These are phyloP conservation scores for Parauchenoglanis ngamensis DNA, from an alignment of 2,797 vertebrate species.

Conservation along the genomic window DNA sequence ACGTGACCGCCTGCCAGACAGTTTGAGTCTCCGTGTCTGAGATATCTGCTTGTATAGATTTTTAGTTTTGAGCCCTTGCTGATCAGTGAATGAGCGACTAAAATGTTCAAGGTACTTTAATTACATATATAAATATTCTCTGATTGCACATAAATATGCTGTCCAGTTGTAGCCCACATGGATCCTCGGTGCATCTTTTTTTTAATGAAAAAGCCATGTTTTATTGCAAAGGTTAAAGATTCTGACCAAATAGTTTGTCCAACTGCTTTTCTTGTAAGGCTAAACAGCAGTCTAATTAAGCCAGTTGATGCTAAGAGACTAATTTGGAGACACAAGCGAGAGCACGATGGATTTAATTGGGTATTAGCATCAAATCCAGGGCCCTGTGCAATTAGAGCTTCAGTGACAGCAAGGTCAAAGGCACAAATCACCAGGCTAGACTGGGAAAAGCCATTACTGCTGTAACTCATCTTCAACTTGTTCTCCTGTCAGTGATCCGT, in stretches of 20 bases:
- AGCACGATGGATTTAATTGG: conserved; percentile 48
- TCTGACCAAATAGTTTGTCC: conserved; percentile 15
- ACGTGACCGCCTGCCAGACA: background rate
- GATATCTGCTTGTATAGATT: background rate
- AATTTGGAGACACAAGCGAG: conserved; percentile 34
- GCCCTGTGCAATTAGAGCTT: conserved; percentile 33
- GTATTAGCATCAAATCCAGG: conserved; percentile 46
- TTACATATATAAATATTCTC: too few species aligned
- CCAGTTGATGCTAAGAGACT: conserved; percentile 44
- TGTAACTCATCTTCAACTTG: conserved; percentile 15
- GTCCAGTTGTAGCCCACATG: background rate
- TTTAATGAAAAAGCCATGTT: background rate
- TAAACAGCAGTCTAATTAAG: conserved; percentile 38
- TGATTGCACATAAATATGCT: background rate
- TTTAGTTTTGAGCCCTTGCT: background rate
- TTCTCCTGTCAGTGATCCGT: conserved; percentile 15
- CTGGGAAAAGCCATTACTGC: conserved; percentile 31
- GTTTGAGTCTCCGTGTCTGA: background rate
- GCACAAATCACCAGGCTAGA: conserved; percentile 37
- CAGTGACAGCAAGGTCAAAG: conserved; percentile 37
- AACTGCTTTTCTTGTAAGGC: background rate
- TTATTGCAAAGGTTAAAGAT: background rate
- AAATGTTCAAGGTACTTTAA: background rate
- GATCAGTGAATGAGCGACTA: background rate
- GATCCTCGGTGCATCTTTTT: background rate